These are phyloP conservation scores for Bombus turneri DNA, from an alignment of 1,140 invertebrate species.

Conservation along the genomic window DNA sequence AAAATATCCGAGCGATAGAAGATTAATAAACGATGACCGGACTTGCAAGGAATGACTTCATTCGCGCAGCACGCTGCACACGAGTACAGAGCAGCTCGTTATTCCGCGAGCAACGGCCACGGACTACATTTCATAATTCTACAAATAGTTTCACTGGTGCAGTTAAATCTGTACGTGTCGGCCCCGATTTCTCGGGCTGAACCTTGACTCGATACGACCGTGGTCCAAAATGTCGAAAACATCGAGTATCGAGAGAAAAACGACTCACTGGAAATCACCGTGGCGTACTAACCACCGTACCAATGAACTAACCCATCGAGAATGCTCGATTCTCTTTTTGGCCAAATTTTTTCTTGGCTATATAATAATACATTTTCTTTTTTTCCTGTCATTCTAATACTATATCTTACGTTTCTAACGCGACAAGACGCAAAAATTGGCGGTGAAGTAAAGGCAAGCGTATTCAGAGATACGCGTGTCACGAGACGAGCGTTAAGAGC, in stretches of 20 bases:
- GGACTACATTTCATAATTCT: slow-evolving; percentile 52
- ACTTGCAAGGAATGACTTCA: slow-evolving; percentile 11
- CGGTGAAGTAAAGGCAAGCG: no score
- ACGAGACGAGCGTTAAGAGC: no score
- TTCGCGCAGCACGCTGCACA: not conserved
- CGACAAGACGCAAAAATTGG: not conserved
- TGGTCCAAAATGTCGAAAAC: slow-evolving; percentile 23
- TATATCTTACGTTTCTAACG: not conserved
- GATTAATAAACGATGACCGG: not conserved
- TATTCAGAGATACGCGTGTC: no score
- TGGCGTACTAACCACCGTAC: no score
- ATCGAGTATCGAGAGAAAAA: not conserved
- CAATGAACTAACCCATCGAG: no score
- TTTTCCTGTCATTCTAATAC: no score
- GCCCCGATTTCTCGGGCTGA: slow-evolving; percentile 56
- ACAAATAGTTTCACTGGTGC: slow-evolving; percentile 54
- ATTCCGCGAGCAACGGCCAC: slow-evolving; percentile 25
- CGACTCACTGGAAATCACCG: no score
- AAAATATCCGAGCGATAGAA: not conserved
- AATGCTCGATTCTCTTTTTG: no score
- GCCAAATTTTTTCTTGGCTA: no score
- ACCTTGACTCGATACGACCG: slow-evolving; percentile 54
- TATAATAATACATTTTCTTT: no score
- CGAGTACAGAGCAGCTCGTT: not conserved
- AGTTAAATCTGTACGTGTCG: slow-evolving; percentile 50